Evolutionary conservation across 2,797 vertebrate genomes (phyloP), one percentile per base, ranked within the genome.

Genomic region (Fringilla coelebs): DNA sequence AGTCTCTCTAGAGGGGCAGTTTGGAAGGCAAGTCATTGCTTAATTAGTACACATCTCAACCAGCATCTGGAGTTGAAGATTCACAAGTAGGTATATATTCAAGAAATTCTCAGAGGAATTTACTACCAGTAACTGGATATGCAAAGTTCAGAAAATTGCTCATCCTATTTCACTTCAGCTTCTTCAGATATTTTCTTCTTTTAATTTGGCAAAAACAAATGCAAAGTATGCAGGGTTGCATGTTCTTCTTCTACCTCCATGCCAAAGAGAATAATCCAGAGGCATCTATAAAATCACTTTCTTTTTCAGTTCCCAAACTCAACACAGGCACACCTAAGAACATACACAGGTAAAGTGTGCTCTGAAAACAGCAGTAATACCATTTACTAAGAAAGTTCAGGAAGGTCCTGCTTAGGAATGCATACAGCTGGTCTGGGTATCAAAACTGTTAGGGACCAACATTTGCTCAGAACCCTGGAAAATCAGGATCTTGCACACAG

Each of bases 11-110:
- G 93, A 83, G 74, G 41, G 31, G 11, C 29, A 66, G 55, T 84
- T 86, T 87, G 65, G 91, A 91, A 92, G 79, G 61, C 38, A 51
- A 95, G 80, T 93, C 72, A 77, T 90, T 90, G 61, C 94, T 96
- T 95, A 94, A 95, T 95, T 94, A 94, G 82, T 94, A 71, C 31
- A 91, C 17, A 16, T 85, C 83, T 93, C 88, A 92, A 88, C 81
- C 83, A 90, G 85, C 78, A 81, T 91, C 76, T 91, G 63, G 84
- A 94, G 49, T 77, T 92, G 82, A 94, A 83, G 78, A 92, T 76
- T 73, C 74, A 88, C 79, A 82, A 77, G 78, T 46, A 89, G 68
- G 55, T 90, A 74, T 74, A 71, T 58, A 79, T 45, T 87, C 63
- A 84, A 92, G 40, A 90, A 93, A 93, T 78, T 93, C 76, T 86